Percentiles rank a stretch among this genome's conserved stretches.
Conservation (phyloP, 2,797 vertebrate genomes). For the Pterois miles region DNA sequence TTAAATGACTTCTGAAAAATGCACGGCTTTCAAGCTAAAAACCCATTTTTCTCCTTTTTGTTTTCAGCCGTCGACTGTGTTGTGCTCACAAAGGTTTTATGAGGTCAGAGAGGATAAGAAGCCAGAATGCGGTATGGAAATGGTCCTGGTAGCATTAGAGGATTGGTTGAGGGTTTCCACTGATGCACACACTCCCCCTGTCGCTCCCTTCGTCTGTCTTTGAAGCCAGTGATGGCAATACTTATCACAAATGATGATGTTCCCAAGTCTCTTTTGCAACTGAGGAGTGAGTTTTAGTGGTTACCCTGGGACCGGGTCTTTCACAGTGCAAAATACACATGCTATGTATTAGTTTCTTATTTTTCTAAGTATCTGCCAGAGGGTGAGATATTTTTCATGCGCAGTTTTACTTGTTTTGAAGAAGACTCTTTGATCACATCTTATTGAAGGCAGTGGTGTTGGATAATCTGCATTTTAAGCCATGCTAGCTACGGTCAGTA, state of each 20-base stretch:
- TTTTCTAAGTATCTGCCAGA: slow-evolving; percentile 15
- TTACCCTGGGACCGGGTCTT: slow-evolving; percentile 4
- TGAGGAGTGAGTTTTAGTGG: slow-evolving; percentile 11
- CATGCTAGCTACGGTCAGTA: not conserved
- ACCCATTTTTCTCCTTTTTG: slow-evolving; percentile 26
- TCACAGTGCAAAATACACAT: slow-evolving; percentile 14
- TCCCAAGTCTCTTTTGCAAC: slow-evolving; percentile 47
- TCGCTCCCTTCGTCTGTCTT: slow-evolving; percentile 54
- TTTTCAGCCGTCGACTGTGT: slow-evolving; percentile 45
- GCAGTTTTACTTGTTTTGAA: not conserved
- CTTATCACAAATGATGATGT: slow-evolving; percentile 72
- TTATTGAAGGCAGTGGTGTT: not conserved
- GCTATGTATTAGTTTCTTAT: not conserved
- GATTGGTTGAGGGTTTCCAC: slow-evolving; percentile 67
- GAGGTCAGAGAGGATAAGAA: slow-evolving; percentile 55
- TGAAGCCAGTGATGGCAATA: slow-evolving; percentile 72
- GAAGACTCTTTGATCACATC: not conserved
- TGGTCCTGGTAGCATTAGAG: slow-evolving; percentile 64
- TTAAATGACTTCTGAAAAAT: slow-evolving; percentile 31
- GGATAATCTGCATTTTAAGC: not conserved
- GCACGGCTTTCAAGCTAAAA: slow-evolving; percentile 15
- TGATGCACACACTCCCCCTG: slow-evolving; percentile 51
- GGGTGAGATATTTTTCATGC: not conserved
- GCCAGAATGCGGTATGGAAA: slow-evolving; percentile 73
- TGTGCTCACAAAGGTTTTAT: slow-evolving; percentile 62